Evolutionary conservation across 23 tunicate genomes (phyloP), one percentile per base, ranked within the genome.

Genomic region (Ciona savignyi): DNA sequence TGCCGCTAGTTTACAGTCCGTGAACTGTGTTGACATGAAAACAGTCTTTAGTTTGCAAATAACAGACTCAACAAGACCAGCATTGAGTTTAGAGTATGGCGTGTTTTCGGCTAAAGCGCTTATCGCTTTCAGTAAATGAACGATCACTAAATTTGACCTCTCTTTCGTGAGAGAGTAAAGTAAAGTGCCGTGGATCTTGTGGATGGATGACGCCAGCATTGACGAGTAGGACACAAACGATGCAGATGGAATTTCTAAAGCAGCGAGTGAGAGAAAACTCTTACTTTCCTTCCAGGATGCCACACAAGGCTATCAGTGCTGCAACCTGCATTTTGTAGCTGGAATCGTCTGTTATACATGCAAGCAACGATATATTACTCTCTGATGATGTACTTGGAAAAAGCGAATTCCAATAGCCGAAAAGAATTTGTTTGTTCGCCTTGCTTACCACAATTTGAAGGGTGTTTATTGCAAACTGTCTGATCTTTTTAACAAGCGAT

Each of bases 401-500:
- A 71, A 90, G 79, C 25, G 86, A 90, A 63, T 80, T 78, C 97
- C 97, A 90, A 48, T 79, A 81, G 11, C 90, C 86, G 25, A 83
- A 73, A 81, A 90, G 83, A 15, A 82, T 74, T 1, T 77, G 81
- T 51, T 84, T 85, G 61, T 70, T 79, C 29, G 97, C 79, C 63
- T 84, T 84, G 63, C 70, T 84, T 1, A 90, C 77, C 25, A 81
- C 70, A 2, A 60, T 31, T 21, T 73, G 63, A 9, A 90, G 65
- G 70, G 65, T 64, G 23, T 76, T 78, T 21, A 90, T 66, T 22
- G 90, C 78, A 42, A 79, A 67, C 32, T 90, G 89, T 21, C 97
- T 66, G 23, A 84, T 80, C 75, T 79, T 90, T 20, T 60, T 35
- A 9, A 77, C 73, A 77, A 90, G 78, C 21, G 85, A 80, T 2